Base-by-base conservation (phyloP, 2,888 invertebrate genomes). In the Nipponacmea schrenckii region DNA sequence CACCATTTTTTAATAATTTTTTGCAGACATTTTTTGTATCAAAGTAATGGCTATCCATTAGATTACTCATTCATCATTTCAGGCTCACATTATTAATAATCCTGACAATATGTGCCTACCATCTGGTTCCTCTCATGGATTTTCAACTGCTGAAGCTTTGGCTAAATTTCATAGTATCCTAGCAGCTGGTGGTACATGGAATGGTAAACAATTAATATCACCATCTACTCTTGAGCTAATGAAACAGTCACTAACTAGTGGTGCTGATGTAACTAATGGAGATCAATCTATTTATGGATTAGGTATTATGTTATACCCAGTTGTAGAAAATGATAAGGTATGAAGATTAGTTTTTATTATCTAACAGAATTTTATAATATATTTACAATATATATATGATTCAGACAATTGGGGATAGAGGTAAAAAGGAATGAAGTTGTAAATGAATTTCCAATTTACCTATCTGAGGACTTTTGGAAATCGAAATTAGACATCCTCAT, bases 21-120 rank as follows among this genome's bases (percentile, higher is more conserved):
- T n/a, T n/a, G n/a, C n/a, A n/a, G n/a, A n/a, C n/a, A n/a, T n/a
- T n/a, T n/a, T 31, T 31, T 2, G 31, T 8, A 10, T 39, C 10
- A 10, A 8, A 39, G 39, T 39, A 8, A 10, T 39, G 10, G 1
- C 8, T 39, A 39, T 39, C 10, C 39, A 39, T 10, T 39, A 39
- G 31, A 31, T 5, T 3, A 31, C 31, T 31, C 31, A 31, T 31
- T 39, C 10, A 8, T 39, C 10, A 8, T 39, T 70, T 20, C 68
- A 82, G 81, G 74, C 74, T 0, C 64, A 73, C n/a, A 77, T 75
- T 27, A 65, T 84, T 45, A 83, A 85, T 72, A 80, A 86, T 68
- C 85, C 86, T 15, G 80, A 83, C n/a, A 79, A 78, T 45, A 69
- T 81, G 65, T 81, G 81, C 56, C 68, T 86, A 1, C 82, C 81